A percentile compares a stretch with the other conserved stretches of the same genome.
Conservation (phyloP, 2,888 invertebrate genomes). For the Diarsia rubi region DNA sequence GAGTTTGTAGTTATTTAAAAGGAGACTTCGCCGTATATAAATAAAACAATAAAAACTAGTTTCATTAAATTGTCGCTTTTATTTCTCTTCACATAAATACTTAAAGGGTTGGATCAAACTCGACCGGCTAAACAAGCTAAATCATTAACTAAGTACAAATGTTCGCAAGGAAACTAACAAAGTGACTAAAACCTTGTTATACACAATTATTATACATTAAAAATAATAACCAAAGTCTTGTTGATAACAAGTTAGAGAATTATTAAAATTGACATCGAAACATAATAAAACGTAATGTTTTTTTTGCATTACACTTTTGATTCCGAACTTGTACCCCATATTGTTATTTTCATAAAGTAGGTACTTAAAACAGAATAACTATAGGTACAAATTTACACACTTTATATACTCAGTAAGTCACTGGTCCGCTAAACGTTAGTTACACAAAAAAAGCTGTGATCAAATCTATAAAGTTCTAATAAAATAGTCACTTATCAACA, state of each 20-base stretch:
- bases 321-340: constrained; percentile 53
- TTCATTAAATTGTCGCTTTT: constrained; percentile 85
- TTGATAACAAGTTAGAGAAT: constrained; percentile 45
- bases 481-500: constrained; percentile 70
- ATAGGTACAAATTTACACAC: constrained; percentile 68
- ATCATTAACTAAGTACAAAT: constrained; percentile 82
- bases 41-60: constrained; percentile 77
- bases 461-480: constrained; percentile 58
- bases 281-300: constrained; percentile 6
- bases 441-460: constrained; percentile 76
- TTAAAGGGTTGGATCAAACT: constrained; percentile 80
- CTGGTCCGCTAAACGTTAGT: constrained; percentile 73
- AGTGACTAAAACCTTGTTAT: constrained; percentile 82
- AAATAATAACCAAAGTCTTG: constrained; percentile 69
- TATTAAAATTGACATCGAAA: constrained; percentile 22
- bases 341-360: constrained; percentile 58
- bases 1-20: too few species aligned
- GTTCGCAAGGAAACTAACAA: constrained; percentile 80
- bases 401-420: constrained; percentile 60
- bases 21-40: constrained; percentile 15
- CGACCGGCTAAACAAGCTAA: constrained; percentile 79
- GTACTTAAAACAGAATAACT: constrained; percentile 58
- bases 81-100: constrained; percentile 89
- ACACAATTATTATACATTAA: constrained; percentile 75
- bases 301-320: constrained; percentile 22